Evolutionary conservation across 2,888 invertebrate genomes (phyloP).

Genomic region (Tolmerus cingulatus): DNA sequence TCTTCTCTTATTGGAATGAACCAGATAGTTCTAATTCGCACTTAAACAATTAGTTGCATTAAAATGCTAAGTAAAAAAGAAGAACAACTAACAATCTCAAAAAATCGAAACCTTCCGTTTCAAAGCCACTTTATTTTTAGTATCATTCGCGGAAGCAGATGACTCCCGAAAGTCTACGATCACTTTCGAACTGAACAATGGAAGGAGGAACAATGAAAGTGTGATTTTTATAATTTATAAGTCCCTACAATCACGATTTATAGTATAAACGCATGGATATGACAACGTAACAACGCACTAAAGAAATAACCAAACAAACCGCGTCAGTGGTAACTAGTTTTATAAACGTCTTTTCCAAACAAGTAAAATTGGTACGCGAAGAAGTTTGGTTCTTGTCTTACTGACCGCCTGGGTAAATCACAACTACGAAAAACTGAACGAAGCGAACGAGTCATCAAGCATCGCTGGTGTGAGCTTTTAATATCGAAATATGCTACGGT

Average conservation of each 20-base stretch:
- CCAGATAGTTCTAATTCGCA: not conserved
- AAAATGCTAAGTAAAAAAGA: not conserved
- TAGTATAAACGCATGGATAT: not conserved
- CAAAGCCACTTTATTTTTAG: not conserved
- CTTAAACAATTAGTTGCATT: not conserved
- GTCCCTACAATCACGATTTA: not conserved
- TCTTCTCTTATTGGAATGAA: not conserved
- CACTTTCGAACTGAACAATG: not conserved
- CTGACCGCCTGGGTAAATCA: not conserved
- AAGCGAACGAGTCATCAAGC: not conserved
- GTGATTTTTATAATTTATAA: not conserved
- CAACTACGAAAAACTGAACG: not conserved
- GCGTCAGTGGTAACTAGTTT: not conserved
- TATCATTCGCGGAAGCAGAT: not conserved
- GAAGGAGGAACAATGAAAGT: not conserved
- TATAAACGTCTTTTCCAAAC: not conserved
- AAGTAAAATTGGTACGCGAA: not conserved
- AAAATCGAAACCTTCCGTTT: not conserved
- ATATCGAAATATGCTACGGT: not conserved
- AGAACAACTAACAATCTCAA: not conserved
- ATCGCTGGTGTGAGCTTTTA: not conserved
- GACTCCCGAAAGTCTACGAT: not conserved
- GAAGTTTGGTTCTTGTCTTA: not conserved
- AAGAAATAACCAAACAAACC: not conserved
- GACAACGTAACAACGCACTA: not conserved